Conservation (phyloP, 2,797 vertebrate species). For the Alca torda region DNA sequence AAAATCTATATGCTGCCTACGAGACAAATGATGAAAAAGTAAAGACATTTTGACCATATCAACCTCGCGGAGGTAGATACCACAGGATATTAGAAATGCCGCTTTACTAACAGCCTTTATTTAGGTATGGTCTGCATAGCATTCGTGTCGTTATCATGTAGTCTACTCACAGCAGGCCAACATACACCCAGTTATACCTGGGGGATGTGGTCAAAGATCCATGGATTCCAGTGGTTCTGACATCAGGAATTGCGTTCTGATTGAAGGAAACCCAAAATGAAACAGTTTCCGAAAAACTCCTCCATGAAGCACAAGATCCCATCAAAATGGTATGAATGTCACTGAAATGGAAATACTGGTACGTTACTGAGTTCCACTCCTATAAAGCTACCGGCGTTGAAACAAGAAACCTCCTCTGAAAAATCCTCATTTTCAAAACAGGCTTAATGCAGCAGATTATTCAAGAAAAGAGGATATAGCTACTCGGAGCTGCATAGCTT, state of each 20-base stretch:
- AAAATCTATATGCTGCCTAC: neutral
- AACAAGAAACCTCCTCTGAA: neutral
- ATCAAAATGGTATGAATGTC: neutral
- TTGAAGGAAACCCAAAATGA: neutral
- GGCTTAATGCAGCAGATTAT: neutral
- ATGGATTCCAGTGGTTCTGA: neutral
- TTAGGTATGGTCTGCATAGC: neutral
- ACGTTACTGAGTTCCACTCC: neutral
- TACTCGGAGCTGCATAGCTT: neutral
- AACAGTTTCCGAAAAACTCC: neutral
- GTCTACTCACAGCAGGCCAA: neutral
- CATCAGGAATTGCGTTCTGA: neutral
- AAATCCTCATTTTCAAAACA: neutral
- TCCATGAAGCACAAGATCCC: neutral
- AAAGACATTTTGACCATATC: neutral
- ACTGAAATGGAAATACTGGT: neutral
- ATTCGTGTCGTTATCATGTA: neutral
- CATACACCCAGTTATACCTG: neutral
- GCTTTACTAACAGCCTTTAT: neutral
- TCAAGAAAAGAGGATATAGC: neutral
- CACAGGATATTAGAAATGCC: neutral
- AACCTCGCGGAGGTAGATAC: neutral
- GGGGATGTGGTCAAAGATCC: neutral
- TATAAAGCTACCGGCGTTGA: neutral
- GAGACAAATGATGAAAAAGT: neutral